Percentiles rank a stretch among this genome's conserved stretches.
These are phyloP conservation scores for Diprion similis DNA, from an alignment of 1,140 invertebrate species.

Conservation along the genomic window DNA sequence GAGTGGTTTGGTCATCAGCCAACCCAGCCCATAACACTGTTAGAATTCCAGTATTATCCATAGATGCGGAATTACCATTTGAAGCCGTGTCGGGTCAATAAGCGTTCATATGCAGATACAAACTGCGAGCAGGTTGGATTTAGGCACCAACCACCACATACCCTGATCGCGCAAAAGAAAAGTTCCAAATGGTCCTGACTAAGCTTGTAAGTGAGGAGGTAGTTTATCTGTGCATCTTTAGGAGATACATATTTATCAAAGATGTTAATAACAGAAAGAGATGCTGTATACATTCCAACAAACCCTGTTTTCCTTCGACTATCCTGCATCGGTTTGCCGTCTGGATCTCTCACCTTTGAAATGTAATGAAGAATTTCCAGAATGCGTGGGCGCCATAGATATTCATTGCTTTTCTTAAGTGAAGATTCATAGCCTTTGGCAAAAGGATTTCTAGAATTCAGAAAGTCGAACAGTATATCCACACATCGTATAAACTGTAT, in stretches of 20 bases:
- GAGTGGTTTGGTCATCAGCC: too few species aligned
- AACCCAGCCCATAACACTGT: too few species aligned
- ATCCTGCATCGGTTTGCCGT: background rate
- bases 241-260: background rate
- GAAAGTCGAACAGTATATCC: conserved; percentile 37
- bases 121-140: background rate
- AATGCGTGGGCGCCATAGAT: background rate
- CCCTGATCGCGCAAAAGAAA: conserved; percentile 40
- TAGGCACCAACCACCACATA: conserved; percentile 18
- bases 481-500: conserved; percentile 33
- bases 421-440: conserved; percentile 33
- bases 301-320: background rate
- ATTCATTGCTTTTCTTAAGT: conserved; percentile 21
- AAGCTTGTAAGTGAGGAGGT: conserved; percentile 41
- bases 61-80: background rate
- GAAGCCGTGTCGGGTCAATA: background rate
- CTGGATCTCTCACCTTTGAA: background rate
- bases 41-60: too few species aligned
- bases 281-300: background rate
- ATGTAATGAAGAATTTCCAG: background rate
- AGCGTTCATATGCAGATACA: background rate
- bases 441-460: conserved; percentile 33
- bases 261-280: background rate
- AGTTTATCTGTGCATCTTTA: conserved; percentile 19
- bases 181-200: conserved; percentile 43